These are phyloP conservation scores for Mystacornis crossleyi DNA, from an alignment of 2,113 vertebrate genomes.

Conservation along the genomic window DNA sequence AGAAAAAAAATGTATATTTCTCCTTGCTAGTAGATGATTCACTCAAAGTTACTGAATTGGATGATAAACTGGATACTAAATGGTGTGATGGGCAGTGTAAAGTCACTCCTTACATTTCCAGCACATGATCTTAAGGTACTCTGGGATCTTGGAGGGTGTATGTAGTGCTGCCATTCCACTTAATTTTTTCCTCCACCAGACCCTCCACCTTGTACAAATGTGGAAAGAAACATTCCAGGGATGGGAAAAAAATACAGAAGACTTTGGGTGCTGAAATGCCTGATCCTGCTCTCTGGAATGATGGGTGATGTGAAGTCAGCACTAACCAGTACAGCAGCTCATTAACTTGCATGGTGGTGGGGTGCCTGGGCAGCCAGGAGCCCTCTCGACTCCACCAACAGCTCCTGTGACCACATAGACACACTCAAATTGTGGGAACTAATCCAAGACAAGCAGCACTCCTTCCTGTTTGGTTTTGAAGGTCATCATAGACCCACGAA, in stretches of 20 bases:
- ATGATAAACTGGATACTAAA: not conserved
- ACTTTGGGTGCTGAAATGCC: not conserved
- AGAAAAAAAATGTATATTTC: not conserved
- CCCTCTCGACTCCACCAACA: not conserved
- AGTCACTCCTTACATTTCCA: not conserved
- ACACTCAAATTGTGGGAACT: not conserved
- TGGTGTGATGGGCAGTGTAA: not conserved
- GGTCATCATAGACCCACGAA: fast-evolving
- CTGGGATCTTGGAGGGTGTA: not conserved
- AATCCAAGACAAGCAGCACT: not conserved
- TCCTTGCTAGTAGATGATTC: not conserved
- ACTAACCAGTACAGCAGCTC: not conserved
- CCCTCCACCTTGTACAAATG: not conserved
- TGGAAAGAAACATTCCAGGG: not conserved
- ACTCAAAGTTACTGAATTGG: not conserved
- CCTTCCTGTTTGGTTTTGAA: not conserved
- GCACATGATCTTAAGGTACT: not conserved
- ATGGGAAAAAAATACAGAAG: not conserved
- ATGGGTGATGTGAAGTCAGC: fast-evolving
- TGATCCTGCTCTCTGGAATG: not conserved
- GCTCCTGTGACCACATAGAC: too few species aligned
- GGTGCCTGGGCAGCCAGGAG: not conserved
- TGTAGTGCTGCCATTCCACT: not conserved
- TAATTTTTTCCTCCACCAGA: not conserved
- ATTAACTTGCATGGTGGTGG: too few species aligned